Percentiles rank a stretch among this genome's conserved stretches.
phyloP scores from a whole-genome alignment of 2,888 invertebrate species.

The Pseudolycoriella hygida region DNA sequence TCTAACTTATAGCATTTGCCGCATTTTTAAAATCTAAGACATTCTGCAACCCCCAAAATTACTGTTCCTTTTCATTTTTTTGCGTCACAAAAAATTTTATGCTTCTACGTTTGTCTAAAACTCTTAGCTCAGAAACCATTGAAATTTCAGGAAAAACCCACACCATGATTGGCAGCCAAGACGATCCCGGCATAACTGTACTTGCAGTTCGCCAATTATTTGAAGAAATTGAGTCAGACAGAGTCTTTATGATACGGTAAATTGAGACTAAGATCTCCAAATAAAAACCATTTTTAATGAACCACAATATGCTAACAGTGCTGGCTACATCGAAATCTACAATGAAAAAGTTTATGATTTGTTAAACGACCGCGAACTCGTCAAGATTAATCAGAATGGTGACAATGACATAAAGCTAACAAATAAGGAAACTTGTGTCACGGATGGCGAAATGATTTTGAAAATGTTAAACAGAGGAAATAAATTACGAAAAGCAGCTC shows the following conservation, averaged over 20 bases:
- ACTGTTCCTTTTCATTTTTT: too few species aligned
- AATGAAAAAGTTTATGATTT: slow-evolving; percentile 71
- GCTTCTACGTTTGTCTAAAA: too few species aligned
- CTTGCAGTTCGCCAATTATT: slow-evolving; percentile 54
- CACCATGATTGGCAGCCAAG: slow-evolving; percentile 58
- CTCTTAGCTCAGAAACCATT: too few species aligned
- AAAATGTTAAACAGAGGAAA: slow-evolving; percentile 42
- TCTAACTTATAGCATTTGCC: too few species aligned
- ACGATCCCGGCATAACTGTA: slow-evolving; percentile 57
- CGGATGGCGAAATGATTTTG: slow-evolving; percentile 41
- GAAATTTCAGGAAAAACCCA: slow-evolving; percentile 56
- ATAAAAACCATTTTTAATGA: too few species aligned
- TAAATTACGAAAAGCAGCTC: slow-evolving; percentile 51
- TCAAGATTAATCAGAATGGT: slow-evolving; percentile 45
- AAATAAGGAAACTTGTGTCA: slow-evolving; percentile 44
- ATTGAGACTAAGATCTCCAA: too few species aligned
- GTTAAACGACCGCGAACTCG: slow-evolving; percentile 38
- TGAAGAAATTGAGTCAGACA: slow-evolving; percentile 39
- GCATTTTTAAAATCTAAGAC: too few species aligned
- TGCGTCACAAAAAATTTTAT: too few species aligned
- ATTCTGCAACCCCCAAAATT: too few species aligned
- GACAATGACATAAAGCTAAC: slow-evolving; percentile 44
- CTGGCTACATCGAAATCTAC: slow-evolving; percentile 77
- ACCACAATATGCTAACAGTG: slow-evolving; percentile 30
- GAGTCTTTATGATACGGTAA: slow-evolving; percentile 58